These are phyloP conservation scores for Enteromius unitaeniatus DNA, from an alignment of 2,797 vertebrate species.

Conservation along the genomic window DNA sequence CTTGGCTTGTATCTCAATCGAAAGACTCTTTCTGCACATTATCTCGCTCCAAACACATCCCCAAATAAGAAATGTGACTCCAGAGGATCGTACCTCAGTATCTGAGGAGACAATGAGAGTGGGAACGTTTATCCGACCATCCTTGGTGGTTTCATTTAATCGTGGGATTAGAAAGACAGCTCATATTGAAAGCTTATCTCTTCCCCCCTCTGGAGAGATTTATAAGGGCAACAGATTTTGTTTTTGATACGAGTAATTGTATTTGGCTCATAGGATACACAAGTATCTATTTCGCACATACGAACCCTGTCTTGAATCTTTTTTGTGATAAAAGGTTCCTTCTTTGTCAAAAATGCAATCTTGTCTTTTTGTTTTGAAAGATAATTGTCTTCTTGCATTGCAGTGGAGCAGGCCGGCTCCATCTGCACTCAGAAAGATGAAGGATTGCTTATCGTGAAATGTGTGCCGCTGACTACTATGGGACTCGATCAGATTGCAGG, in stretches of 20 bases:
- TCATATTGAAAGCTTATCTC: slow-evolving; percentile 80
- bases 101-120: slow-evolving; percentile 69
- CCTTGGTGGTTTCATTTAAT: slow-evolving; percentile 79
- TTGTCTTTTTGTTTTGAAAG: slow-evolving; percentile 45
- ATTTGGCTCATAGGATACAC: slow-evolving; percentile 83
- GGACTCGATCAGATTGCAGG: slow-evolving; percentile 50
- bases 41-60: slow-evolving; percentile 40
- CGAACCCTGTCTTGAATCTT: slow-evolving; percentile 66
- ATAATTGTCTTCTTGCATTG: slow-evolving; percentile 33
- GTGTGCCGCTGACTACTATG: slow-evolving; percentile 23
- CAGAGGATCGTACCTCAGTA: slow-evolving; percentile 64
- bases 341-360: slow-evolving; percentile 45
- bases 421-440: slow-evolving; percentile 17
- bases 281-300: slow-evolving; percentile 76
- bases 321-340: slow-evolving; percentile 46
- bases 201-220: slow-evolving; percentile 71
- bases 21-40: slow-evolving; percentile 48
- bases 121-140: slow-evolving; percentile 73
- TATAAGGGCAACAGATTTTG: slow-evolving; percentile 76
- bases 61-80: slow-evolving; percentile 51
- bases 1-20: slow-evolving; percentile 22
- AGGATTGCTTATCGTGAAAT: slow-evolving; percentile 34
- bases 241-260: slow-evolving; percentile 85
- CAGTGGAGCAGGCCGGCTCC: not conserved
- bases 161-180: slow-evolving; percentile 76